A percentile compares a stretch with the other conserved stretches of the same genome.
Conservation (phyloP, 2,113 vertebrate species). For the Thunnus thynnus region DNA sequence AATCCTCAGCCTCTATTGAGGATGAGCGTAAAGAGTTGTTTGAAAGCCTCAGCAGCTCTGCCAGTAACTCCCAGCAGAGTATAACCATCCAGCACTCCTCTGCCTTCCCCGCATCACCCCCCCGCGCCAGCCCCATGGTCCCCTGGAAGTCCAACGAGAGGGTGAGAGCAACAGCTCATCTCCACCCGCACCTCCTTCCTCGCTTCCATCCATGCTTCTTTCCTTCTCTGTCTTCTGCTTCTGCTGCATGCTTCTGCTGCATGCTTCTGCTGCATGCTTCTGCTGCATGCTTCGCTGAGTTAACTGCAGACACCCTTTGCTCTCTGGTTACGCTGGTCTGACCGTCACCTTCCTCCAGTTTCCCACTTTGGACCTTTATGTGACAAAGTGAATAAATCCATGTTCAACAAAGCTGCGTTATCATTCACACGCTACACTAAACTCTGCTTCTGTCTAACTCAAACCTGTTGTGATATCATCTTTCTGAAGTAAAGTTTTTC, state of each 20-base stretch:
- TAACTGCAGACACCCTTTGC: neutral
- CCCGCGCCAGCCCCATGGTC: constrained; percentile 2
- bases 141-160: constrained; percentile 23
- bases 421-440: too few relatives aligned
- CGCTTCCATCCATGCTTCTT: neutral
- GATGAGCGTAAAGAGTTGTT: constrained; percentile 70
- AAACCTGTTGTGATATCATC: too few relatives aligned
- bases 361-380: neutral
- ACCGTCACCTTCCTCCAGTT: neutral
- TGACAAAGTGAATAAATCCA: too few relatives aligned
- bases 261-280: neutral
- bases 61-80: constrained; percentile 79
- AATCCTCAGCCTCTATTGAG: neutral
- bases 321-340: neutral
- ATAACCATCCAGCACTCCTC: constrained; percentile 38
- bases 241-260: neutral
- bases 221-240: neutral
- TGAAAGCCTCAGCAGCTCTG: constrained; percentile 75
- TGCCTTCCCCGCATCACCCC: neutral
- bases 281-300: neutral
- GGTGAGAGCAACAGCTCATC: constrained; percentile 77
- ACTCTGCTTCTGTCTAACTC: too few relatives aligned
- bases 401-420: too few relatives aligned
- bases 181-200: neutral
- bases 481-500: too few relatives aligned